A percentile compares a stretch with the other conserved stretches of the same genome.
phyloP scores from a whole-genome alignment of 1,140 invertebrate genomes.

The Dufourea novaeangliae region DNA sequence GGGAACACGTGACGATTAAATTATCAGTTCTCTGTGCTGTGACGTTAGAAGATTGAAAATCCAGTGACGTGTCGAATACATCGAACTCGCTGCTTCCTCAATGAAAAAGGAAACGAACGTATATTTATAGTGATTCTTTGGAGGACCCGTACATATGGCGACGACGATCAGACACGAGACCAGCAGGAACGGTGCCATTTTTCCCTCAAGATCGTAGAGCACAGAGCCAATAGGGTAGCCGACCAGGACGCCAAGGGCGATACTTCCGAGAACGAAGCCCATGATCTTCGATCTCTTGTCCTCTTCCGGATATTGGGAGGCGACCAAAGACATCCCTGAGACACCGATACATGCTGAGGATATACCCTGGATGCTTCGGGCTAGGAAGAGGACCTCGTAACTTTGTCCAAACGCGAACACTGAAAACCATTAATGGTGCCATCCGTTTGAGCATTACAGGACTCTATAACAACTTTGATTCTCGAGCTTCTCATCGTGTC shows the following conservation, averaged over 20 bases:
- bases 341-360: conserved; percentile 92
- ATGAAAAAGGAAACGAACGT: not conserved
- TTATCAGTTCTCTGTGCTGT: not conserved
- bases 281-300: conserved; percentile 86
- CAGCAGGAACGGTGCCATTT: conserved; percentile 88
- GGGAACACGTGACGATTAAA: conserved; percentile 2
- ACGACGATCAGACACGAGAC: conserved; percentile 85
- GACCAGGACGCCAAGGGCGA: conserved; percentile 89
- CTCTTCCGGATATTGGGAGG: conserved; percentile 82
- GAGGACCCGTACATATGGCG: conserved; percentile 80
- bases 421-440: no score
- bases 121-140: not conserved
- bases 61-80: no score
- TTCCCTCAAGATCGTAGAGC: conserved; percentile 88
- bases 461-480: no score
- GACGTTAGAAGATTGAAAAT: no score
- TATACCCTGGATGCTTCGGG: conserved; percentile 92
- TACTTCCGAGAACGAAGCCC: conserved; percentile 90
- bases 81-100: not conserved
- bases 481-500: no score
- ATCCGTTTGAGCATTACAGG: no score
- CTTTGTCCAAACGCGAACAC: conserved; percentile 92
- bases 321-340: conserved; percentile 87
- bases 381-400: conserved; percentile 88
- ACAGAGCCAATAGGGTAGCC: conserved; percentile 91